A percentile compares a stretch with the other conserved stretches of the same genome.
phyloP scores from a whole-genome alignment of 2,113 vertebrate species.

The Chionodraco myersi region DNA sequence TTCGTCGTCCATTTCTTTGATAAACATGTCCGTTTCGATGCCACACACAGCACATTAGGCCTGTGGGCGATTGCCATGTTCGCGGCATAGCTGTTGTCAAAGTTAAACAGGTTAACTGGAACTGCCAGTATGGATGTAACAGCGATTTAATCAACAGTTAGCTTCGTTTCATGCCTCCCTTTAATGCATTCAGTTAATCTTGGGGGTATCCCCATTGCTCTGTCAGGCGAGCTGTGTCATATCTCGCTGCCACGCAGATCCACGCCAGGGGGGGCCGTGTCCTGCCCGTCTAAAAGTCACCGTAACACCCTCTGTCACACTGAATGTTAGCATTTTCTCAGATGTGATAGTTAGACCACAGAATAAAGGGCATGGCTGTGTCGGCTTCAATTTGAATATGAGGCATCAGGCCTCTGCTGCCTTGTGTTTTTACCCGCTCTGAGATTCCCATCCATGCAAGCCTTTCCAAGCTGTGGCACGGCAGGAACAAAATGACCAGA shows the following conservation, averaged over 20 bases:
- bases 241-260: slow-evolving; percentile 62
- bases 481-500: slow-evolving; percentile 47
- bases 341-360: slow-evolving; percentile 72
- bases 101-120: slow-evolving; percentile 75
- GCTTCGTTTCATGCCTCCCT: slow-evolving; percentile 61
- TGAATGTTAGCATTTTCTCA: slow-evolving; percentile 73
- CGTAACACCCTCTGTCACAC: slow-evolving; percentile 79
- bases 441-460: slow-evolving; percentile 22
- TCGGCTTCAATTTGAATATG: slow-evolving; percentile 77
- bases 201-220: slow-evolving; percentile 68
- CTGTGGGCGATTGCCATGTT: slow-evolving; percentile 53
- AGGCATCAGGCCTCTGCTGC: slow-evolving; percentile 60
- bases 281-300: slow-evolving; percentile 75
- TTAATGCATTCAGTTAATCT: slow-evolving; percentile 70
- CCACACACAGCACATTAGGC: slow-evolving; percentile 11
- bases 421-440: slow-evolving; percentile 39
- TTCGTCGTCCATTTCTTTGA: not conserved
- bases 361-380: slow-evolving; percentile 76
- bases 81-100: slow-evolving; percentile 54
- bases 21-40: not conserved
- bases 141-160: slow-evolving; percentile 75
- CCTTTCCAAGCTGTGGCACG: slow-evolving; percentile 45
- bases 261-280: slow-evolving; percentile 54
- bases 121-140: slow-evolving; percentile 61
- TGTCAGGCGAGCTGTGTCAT: slow-evolving; percentile 75